Base-by-base conservation (phyloP, 2,888 invertebrate genomes). In the Caradrina kadenii region DNA sequence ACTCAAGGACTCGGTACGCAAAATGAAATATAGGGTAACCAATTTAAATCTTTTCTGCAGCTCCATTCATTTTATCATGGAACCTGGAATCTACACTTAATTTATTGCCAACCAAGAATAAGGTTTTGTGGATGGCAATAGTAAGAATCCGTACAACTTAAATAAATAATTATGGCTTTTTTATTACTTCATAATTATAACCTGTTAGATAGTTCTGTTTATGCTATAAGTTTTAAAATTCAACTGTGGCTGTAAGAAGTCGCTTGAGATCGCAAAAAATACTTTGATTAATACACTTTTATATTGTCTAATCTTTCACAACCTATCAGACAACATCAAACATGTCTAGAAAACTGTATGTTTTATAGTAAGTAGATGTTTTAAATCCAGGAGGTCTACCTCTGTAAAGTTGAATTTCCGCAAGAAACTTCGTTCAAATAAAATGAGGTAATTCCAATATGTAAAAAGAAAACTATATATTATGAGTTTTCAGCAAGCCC, bases 181-280 rank as follows among this genome's bases (percentile, higher is more conserved):
- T 31, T 0, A 22, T 52, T 31, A 17, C 11, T 26, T n/a, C 8
- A 5, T n/a, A n/a, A n/a, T n/a, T 54, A 1, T 17, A 15, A 42
- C 21, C 5, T 49, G 21, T 22, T 19, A 39, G 10, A 21, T 2
- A 26, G 26, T 53, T 31, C 17, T 49, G n/a, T 49, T 54, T 13
- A 4, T 2, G 6, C 2, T 45, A 31, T 52, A 52, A 50, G 35
- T 4, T 45, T n/a, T 17, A 8, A 21, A 69, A 39, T n/a, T n/a
- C 31, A 31, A 7, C 11, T 69, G 39, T 35, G 31, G 7, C 15
- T n/a, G 2, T 7, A 7, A 2, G 15, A 31, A n/a, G 35, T 39
- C 13, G 2, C 22, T 50, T 73, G 67, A 78, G 49, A 62, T 66
- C 2, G 66, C 53, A 39, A 58, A 53, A 61, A 59, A 21, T 1